A percentile compares a stretch with the other conserved stretches of the same genome.
Evolutionary conservation across 2,113 vertebrate genomes (phyloP).

Genomic region (Tupaia chinensis): DNA sequence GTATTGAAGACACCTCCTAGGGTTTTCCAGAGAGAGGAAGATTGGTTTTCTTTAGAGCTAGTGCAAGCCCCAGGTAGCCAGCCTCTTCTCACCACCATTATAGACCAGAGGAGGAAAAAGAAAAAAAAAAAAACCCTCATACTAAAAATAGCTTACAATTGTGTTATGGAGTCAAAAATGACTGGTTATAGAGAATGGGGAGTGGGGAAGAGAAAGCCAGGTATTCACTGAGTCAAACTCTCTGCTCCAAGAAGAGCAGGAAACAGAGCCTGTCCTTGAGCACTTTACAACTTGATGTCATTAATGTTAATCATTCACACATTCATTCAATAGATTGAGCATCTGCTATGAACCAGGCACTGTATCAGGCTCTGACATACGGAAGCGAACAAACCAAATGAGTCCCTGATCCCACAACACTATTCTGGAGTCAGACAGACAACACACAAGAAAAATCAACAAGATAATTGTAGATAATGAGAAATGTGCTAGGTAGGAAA

Average conservation of each 20-base stretch:
- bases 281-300: background rate
- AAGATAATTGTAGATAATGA: background rate
- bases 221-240: background rate
- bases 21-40: slow-evolving; percentile 55
- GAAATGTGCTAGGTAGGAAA: background rate
- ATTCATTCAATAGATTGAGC: background rate
- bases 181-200: background rate
- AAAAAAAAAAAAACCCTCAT: background rate
- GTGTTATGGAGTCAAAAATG: background rate
- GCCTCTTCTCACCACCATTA: slow-evolving; percentile 9
- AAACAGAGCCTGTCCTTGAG: background rate
- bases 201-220: background rate
- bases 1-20: slow-evolving; percentile 28
- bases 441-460: background rate
- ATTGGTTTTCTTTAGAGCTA: slow-evolving; percentile 64
- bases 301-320: background rate
- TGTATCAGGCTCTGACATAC: background rate
- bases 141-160: slow-evolving; percentile 39
- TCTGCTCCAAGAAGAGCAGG: background rate
- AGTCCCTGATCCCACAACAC: background rate
- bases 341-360: background rate
- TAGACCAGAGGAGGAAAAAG: slow-evolving; percentile 26
- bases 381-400: background rate
- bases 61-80: background rate
- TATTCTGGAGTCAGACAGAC: background rate